Evolutionary conservation across 2,888 invertebrate genomes (phyloP).

Genomic region (Orchesella flavescens): DNA sequence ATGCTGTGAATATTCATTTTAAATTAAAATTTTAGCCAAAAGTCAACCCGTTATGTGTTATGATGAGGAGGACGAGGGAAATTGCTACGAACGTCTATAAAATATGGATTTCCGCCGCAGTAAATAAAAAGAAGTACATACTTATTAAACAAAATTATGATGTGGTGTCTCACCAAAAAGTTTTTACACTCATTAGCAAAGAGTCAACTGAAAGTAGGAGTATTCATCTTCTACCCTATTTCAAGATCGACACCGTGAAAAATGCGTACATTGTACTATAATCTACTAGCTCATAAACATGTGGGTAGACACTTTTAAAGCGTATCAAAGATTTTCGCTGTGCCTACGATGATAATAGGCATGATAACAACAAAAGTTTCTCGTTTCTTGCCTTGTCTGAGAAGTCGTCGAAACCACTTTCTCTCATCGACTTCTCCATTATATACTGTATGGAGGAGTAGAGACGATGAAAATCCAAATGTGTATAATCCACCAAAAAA

Average conservation of each 20-base stretch:
- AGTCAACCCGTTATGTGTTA: no score
- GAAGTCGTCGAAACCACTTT: not conserved
- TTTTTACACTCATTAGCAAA: constrained; percentile 62
- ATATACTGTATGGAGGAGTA: not conserved
- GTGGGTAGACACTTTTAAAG: not conserved
- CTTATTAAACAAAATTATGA: constrained; percentile 45
- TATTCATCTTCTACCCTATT: not conserved
- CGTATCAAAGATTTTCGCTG: not conserved
- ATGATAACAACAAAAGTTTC: constrained; percentile 44
- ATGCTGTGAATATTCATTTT: constrained; percentile 65
- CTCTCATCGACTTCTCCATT: constrained; percentile 35
- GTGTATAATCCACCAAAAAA: constrained; percentile 8
- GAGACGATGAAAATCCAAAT: not conserved
- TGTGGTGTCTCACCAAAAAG: constrained; percentile 54
- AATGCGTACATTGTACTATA: not conserved
- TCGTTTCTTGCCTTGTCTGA: not conserved
- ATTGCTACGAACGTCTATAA: constrained; percentile 4
- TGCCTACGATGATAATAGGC: constrained; percentile 15
- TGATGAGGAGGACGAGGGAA: not conserved
- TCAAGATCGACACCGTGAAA: not conserved
- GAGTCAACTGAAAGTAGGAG: constrained; percentile 11
- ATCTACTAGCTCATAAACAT: not conserved
- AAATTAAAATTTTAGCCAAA: constrained; percentile 60
- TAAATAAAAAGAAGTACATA: constrained; percentile 44
- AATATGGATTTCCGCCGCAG: constrained; percentile 40